phyloP scores from a whole-genome alignment of 2,113 vertebrate genomes.

The Oncorhynchus clarkii region DNA sequence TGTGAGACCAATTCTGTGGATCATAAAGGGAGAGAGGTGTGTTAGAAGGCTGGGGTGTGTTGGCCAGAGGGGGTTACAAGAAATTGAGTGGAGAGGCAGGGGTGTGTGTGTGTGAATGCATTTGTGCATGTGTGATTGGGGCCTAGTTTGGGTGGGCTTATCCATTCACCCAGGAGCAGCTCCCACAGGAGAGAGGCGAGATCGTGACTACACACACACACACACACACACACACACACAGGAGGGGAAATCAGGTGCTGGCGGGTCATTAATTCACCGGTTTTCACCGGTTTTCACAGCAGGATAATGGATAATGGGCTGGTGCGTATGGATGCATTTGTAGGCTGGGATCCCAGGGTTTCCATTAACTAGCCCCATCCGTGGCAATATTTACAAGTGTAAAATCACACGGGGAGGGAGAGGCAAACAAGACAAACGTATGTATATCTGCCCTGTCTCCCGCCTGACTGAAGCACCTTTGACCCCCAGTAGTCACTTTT shows the following conservation, averaged over 20 bases:
- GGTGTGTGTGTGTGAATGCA: conserved; percentile 14
- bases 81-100: background rate
- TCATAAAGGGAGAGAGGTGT: background rate
- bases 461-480: background rate
- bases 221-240: conserved; percentile 7
- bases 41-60: background rate
- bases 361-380: background rate
- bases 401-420: background rate
- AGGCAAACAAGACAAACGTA: background rate
- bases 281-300: conserved; percentile 21
- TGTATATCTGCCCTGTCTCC: background rate
- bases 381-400: conserved; percentile 3
- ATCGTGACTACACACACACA: background rate
- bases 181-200: conserved; percentile 12
- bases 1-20: background rate
- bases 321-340: background rate
- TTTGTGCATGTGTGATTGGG: background rate
- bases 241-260: background rate
- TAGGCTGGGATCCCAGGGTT: background rate
- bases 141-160: conserved; percentile 3
- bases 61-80: background rate
- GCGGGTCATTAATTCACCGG: conserved; percentile 29
- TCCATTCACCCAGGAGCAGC: conserved; percentile 12
- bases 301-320: conserved; percentile 16
- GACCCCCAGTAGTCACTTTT: too few relatives aligned